Conservation (phyloP, 2,888 invertebrate species). For the Deroplatys truncata region DNA sequence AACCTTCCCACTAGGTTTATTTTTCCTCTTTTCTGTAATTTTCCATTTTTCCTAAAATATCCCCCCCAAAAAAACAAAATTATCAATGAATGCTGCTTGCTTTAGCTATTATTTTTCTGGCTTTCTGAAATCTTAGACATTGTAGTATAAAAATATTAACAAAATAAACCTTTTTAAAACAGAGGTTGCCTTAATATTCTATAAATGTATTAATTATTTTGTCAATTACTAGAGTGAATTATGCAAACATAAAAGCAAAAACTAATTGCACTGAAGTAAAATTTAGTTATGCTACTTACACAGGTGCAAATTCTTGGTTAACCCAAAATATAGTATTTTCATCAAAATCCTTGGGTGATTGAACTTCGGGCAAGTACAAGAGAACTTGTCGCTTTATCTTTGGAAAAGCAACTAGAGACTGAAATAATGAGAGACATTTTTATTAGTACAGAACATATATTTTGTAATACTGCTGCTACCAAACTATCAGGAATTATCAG, state of each 20-base stretch:
- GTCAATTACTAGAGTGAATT: no score
- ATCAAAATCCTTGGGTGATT: conserved; percentile 87
- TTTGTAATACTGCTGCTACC: no score
- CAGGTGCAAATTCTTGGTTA: conserved; percentile 90
- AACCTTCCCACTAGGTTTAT: conserved; percentile 93
- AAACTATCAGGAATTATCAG: no score
- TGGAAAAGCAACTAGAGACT: conserved; percentile 92
- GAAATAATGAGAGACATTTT: conserved; percentile 34
- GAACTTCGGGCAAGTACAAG: conserved; percentile 72
- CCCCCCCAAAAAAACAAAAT: background rate
- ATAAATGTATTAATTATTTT: no score
- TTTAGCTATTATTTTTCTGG: background rate
- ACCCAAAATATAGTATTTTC: conserved; percentile 94
- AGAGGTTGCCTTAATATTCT: no score
- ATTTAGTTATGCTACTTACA: conserved; percentile 21
- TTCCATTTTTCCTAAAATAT: conserved; percentile 81
- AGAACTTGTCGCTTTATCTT: conserved; percentile 92
- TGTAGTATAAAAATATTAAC: background rate
- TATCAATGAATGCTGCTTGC: no score
- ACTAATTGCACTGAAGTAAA: background rate
- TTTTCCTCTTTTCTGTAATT: conserved; percentile 90
- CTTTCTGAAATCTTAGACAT: background rate
- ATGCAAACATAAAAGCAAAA: background rate
- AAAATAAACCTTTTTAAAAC: no score
- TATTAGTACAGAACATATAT: background rate